phyloP scores from a whole-genome alignment of 2,888 invertebrate genomes.

The Drosophila limbata region DNA sequence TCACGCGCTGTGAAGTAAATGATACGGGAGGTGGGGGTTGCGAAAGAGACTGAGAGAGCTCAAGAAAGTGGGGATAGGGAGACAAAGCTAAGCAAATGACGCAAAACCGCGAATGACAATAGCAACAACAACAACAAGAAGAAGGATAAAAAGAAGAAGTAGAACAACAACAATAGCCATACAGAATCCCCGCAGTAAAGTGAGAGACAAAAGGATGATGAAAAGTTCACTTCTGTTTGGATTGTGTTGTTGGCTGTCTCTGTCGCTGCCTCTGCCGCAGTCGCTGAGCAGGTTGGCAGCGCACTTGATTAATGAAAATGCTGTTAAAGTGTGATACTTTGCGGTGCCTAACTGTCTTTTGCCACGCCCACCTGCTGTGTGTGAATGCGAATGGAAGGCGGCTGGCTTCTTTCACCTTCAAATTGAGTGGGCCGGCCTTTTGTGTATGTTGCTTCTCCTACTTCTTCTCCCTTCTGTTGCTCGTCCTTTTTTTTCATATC shows the following conservation, averaged over 20 bases:
- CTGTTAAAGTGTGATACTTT: constrained; percentile 79
- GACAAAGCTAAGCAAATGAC: constrained; percentile 34
- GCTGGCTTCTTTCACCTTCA: constrained; percentile 46
- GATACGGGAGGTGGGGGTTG: not conserved
- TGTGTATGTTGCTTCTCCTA: constrained; percentile 9
- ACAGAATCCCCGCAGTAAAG: constrained; percentile 16
- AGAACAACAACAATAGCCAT: constrained; percentile 1
- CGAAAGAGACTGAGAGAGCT: not conserved
- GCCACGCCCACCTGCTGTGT: constrained; percentile 58
- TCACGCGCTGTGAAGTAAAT: constrained; percentile 45
- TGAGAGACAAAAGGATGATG: constrained; percentile 51
- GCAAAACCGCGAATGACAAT: constrained; percentile 47
- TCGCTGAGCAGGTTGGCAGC: constrained; percentile 26
- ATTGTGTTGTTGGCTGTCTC: constrained; percentile 1
- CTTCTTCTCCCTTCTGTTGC: constrained; percentile 3
- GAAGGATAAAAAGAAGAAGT: not conserved
- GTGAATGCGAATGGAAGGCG: not conserved
- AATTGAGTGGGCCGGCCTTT: constrained; percentile 48
- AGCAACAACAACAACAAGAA: constrained; percentile 7
- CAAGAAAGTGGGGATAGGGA: not conserved
- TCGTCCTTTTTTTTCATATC: not conserved
- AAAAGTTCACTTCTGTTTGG: constrained; percentile 47
- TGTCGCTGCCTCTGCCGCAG: not conserved
- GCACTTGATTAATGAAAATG: constrained; percentile 76
- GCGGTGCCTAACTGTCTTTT: constrained; percentile 65